Evolutionary conservation across 2,888 invertebrate genomes (phyloP).

Genomic region (Cecidostiba fungosa): DNA sequence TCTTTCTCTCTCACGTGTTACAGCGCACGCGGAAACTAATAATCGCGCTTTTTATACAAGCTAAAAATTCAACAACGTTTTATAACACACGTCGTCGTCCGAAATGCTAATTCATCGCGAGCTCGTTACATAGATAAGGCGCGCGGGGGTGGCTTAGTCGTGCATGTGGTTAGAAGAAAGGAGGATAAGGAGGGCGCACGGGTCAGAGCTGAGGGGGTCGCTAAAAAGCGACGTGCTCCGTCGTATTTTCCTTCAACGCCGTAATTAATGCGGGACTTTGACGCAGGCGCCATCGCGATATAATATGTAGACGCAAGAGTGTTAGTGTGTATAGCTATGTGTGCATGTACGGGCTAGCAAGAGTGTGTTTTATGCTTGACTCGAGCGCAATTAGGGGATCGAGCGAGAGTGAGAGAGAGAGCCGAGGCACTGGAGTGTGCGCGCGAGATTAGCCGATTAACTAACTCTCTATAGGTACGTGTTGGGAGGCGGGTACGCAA

Average conservation of each 20-base stretch:
- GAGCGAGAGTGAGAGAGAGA: not conserved
- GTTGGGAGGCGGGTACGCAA: not conserved
- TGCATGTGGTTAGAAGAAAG: not conserved
- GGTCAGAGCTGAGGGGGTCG: not conserved
- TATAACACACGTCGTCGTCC: not conserved
- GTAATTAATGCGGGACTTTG: conserved; percentile 43
- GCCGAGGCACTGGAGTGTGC: not conserved
- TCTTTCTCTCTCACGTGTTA: not conserved
- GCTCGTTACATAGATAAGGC: conserved; percentile 34
- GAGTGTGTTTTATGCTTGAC: not conserved
- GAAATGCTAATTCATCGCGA: conserved; percentile 40
- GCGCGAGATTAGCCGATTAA: conserved; percentile 32
- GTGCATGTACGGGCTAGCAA: not conserved
- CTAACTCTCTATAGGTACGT: not conserved
- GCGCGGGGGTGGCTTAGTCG: not conserved
- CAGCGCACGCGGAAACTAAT: not conserved
- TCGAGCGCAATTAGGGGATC: not conserved
- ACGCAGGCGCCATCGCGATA: conserved; percentile 16
- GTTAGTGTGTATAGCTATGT: not conserved
- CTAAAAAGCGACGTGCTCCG: conserved; percentile 20
- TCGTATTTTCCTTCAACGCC: not conserved
- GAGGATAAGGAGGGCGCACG: not conserved
- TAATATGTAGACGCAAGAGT: not conserved
- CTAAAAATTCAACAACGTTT: not conserved
- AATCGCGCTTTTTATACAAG: not conserved